Evolutionary conservation across 2,888 invertebrate genomes (phyloP), one percentile per base, ranked within the genome.

Genomic region (Trisateles emortualis): DNA sequence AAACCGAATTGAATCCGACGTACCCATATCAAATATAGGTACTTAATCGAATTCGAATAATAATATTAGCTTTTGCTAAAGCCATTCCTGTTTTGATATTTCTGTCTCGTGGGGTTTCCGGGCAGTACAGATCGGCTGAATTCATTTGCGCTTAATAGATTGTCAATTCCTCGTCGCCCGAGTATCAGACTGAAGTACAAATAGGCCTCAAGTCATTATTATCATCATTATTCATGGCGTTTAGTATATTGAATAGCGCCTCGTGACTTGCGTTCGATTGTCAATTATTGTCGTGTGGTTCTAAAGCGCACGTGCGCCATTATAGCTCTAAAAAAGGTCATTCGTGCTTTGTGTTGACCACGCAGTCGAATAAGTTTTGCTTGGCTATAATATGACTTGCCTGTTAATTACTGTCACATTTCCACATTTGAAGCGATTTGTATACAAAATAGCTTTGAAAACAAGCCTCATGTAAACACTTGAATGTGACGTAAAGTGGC

Each of bases 231-330:
- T 91, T 88, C 90, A 84, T 68, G 61, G 72, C 76, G 79, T 81
- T 80, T 78, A 74, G 73, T 65, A 74, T 76, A 83, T 84, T 75
- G 76, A 81, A 78, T 76, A 72, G 64, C 56, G 62, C 61, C 69
- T 87, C 92, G 91, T 92, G 92, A 90, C 88, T 84, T 71, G 79
- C 64, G 78, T 76, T 79, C 83, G 84, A 88, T 90, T 88, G 90
- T 89, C 85, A 84, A 84, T 87, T 84, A 82, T 65, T 76, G 83
- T 89, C 87, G 88, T 88, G 88, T 86, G 83, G 74, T 74, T 79
- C 71, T 65, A 70, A 74, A 70, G 76, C 76, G 81, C 88, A 87
- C 90, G 90, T 89, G 87, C 75, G 76, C 73, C 70, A 79, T 81
- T 81, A 83, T 79, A 76, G 67, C 74, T 77, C 62, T 72, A 83